Percentiles rank a stretch among this genome's conserved stretches.
phyloP scores from a whole-genome alignment of 2,888 invertebrate genomes.

The Drosophila macrospina region DNA sequence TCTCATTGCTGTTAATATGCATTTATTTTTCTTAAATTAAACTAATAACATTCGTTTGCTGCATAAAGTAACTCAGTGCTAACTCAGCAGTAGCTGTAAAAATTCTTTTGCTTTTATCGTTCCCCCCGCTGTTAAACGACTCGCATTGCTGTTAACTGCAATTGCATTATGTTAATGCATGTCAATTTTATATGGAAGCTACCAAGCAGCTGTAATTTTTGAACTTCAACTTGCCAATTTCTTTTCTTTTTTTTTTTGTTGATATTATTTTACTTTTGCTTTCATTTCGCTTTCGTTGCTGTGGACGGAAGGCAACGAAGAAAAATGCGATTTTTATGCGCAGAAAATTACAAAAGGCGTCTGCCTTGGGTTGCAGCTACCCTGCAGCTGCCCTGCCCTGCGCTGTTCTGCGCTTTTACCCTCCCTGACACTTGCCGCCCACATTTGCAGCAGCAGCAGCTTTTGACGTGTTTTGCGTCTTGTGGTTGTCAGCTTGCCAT shows the following conservation, averaged over 20 bases:
- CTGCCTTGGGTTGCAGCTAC: slow-evolving; percentile 24
- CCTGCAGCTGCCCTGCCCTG: slow-evolving; percentile 1
- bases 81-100: too few relatives aligned
- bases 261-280: slow-evolving; percentile 5
- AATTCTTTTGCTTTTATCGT: neutral
- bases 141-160: neutral
- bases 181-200: neutral
- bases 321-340: slow-evolving; percentile 74
- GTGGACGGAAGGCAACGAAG: slow-evolving; percentile 19
- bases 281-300: slow-evolving; percentile 22
- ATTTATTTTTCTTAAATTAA: too few relatives aligned
- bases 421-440: neutral
- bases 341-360: slow-evolving; percentile 66
- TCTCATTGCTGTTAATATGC: neutral
- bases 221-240: slow-evolving; percentile 15
- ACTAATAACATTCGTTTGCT: too few relatives aligned
- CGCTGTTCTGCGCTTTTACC: neutral
- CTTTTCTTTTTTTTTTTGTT: too few relatives aligned
- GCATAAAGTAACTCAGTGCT: too few relatives aligned
- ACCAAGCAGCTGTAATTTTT: slow-evolving; percentile 44
- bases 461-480: slow-evolving; percentile 50
- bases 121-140: neutral
- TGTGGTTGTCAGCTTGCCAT: slow-evolving; percentile 60
- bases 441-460: slow-evolving; percentile 18
- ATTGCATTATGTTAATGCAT: neutral